Base-by-base conservation (phyloP, 2,113 vertebrate genomes). In the Actinemys pallida region DNA sequence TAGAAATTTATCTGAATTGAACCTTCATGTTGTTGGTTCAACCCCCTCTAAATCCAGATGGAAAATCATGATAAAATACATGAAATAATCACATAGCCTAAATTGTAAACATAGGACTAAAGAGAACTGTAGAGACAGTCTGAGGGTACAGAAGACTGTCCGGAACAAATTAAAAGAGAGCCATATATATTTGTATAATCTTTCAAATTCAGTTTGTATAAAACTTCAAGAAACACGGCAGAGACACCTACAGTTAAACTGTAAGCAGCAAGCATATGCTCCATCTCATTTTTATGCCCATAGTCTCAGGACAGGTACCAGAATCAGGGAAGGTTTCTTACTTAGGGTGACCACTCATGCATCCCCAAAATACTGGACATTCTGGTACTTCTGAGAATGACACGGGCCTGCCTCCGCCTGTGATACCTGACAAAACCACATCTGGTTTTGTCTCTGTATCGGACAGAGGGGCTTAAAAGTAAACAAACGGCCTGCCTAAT, bases 201-300 rank as follows among this genome's bases (percentile, higher is more conserved):
- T 54, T 31, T 20, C 8, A 31, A 81, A 94, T 81, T 42, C 2
- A 81, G 12, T 57, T 45, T 29, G 39, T 11, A 86, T 87, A 19
- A 22, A 90, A 27, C 54, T 86, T 92, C 83, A 75, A 87, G 39
- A 94, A 95, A 83, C 49, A 65, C 2, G 45, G 5, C 17, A 89
- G 69, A 75, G 10, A 24, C 9, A 75, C 22, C 24, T 76, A 45
- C 12, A 76, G 42, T 14, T 76, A 45, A 76, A 76, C 42, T 76
- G 22, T 7, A 76, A 76, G 24, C 11, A 45, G 42, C 24, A 45
- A 69, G 22, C 12, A 76, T 45, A 45, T 14, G 6, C 39, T 76
- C 24, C 12, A 45, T 22, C 72, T 76, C 39, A 39, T 42, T 75
- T 75, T 75, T 42, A 9, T 42, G n/a, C 20, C 10, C 10, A 42